phyloP scores from a whole-genome alignment of 2,113 vertebrate genomes.

The Ceyx melanurus region DNA sequence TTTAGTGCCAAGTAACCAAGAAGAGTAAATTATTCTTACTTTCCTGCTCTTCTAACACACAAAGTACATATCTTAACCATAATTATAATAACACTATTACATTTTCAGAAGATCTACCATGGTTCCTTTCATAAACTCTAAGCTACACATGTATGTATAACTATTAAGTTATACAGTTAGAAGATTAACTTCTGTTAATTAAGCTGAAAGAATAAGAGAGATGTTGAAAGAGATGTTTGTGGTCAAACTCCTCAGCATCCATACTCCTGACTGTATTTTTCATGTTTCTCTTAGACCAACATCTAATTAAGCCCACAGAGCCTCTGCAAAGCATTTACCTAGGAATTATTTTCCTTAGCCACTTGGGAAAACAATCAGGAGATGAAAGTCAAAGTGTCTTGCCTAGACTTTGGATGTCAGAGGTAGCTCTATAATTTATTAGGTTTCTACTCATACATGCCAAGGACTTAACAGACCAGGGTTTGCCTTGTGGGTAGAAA shows the following conservation, averaged over 20 bases:
- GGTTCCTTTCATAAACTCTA: background rate
- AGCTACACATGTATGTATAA: background rate
- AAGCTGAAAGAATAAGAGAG: slow-evolving; percentile 13
- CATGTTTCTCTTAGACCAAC: background rate
- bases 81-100: background rate
- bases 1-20: background rate
- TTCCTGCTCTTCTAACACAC: background rate
- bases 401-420: background rate
- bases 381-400: background rate
- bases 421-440: background rate
- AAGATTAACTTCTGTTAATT: slow-evolving; percentile 9
- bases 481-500: background rate
- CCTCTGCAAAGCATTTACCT: background rate
- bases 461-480: background rate
- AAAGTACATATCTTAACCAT: background rate
- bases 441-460: background rate
- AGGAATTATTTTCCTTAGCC: slow-evolving; percentile 26
- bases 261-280: background rate
- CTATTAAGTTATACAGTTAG: background rate
- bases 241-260: slow-evolving; percentile 1
- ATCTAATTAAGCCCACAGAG: slow-evolving; percentile 9
- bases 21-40: background rate
- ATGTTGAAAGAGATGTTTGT: background rate
- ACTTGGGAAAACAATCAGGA: background rate
- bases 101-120: background rate